Evolutionary conservation across 2,888 invertebrate species (phyloP), one percentile per base, ranked within the genome.

Genomic region (Stegophylla sp.): DNA sequence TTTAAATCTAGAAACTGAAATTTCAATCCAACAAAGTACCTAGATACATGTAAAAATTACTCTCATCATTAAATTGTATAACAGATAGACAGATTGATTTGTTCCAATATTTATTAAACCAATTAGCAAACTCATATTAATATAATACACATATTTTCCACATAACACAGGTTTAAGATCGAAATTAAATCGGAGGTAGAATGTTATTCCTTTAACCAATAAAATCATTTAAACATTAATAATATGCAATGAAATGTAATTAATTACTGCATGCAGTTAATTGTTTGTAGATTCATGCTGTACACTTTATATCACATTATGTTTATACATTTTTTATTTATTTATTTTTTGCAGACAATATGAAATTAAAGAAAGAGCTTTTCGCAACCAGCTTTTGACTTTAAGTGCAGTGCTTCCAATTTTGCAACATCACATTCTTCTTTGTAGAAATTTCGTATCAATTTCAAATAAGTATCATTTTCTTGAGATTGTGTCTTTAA

Each of bases 391-490:
- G 85, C 85, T 90, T 82, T 85, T 88, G 28, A 88, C 88, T 82
- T 85, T 90, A 84, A 90, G 90, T 45, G 89, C 90, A 61, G 90
- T 91, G 13, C 88, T 92, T 85, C 92, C 92, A 1, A 91, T 92
- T 26, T 88, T 93, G 34, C 91, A 92, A 85, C 88, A 91, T 82
- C 92, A 92, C 85, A 87, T 92, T 43, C 89, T 92, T 84, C 88
- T 92, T 79, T 91, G 92, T 85, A 91, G 92, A 79, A 91, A 91
- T 9, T 92, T 93, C 86, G 91, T 91, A 53, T 90, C 90, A 79
- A 90, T 91, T 13, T 92, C 92, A 3, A 92, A 91, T 84, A 92
- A 92, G 85, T 91, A 91, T 85, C 92, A 93, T 85, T 92, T 93
- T 86, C 88, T 93, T 69, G 92, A 92, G 85, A 86, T 92, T 82